A percentile compares a stretch with the other conserved stretches of the same genome.
These are phyloP conservation scores for Euwallacea similis DNA, from an alignment of 1,140 invertebrate genomes.

Conservation along the genomic window DNA sequence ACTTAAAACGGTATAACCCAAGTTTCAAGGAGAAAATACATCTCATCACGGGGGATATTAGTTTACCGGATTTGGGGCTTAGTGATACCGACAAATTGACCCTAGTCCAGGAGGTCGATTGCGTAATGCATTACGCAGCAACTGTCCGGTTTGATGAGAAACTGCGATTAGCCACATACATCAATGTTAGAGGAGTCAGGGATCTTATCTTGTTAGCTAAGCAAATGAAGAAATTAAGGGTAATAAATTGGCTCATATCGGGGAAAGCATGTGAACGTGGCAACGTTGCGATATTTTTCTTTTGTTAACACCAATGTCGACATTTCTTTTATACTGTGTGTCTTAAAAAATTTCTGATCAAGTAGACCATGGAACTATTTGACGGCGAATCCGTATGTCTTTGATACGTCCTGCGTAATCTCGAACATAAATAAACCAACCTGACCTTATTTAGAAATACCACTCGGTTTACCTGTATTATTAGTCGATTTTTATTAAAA, in stretches of 20 bases:
- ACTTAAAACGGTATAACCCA: conserved; percentile 50
- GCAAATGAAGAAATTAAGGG: conserved; percentile 59
- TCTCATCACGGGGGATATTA: conserved; percentile 65
- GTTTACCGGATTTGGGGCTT: conserved; percentile 63
- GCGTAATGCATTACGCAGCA: conserved; percentile 65
- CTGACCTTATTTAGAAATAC: too few relatives aligned
- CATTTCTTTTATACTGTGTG: too few relatives aligned
- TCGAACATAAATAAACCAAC: too few relatives aligned
- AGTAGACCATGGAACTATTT: too few relatives aligned
- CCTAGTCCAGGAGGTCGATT: conserved; percentile 61
- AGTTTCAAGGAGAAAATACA: conserved; percentile 68
- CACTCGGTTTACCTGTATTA: too few relatives aligned
- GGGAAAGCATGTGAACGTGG: too few relatives aligned
- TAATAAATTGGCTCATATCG: conserved; percentile 3
- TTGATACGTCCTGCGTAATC: too few relatives aligned
- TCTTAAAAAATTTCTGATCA: too few relatives aligned
- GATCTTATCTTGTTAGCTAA: conserved; percentile 66
- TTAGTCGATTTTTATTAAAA: too few relatives aligned
- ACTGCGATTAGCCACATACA: conserved; percentile 64
- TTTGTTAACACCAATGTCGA: too few relatives aligned
- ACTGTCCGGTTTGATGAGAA: conserved; percentile 74
- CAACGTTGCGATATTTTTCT: too few relatives aligned
- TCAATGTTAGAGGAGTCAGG: conserved; percentile 69
- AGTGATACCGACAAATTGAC: conserved; percentile 60
- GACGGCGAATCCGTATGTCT: too few relatives aligned